A percentile compares a stretch with the other conserved stretches of the same genome.
These are phyloP conservation scores for Diadophis punctatus DNA, from an alignment of 2,113 vertebrate species.

Conservation along the genomic window DNA sequence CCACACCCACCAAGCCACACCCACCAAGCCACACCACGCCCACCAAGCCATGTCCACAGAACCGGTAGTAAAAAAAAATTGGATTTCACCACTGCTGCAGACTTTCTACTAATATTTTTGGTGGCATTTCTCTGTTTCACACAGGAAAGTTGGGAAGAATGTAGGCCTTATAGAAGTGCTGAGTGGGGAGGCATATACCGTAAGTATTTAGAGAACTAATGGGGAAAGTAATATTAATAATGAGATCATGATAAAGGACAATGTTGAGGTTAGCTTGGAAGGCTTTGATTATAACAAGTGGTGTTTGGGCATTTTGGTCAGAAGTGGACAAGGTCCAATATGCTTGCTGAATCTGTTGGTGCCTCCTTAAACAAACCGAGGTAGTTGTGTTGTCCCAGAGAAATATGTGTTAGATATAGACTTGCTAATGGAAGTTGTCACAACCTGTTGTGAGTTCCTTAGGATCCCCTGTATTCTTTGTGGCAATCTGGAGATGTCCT, in stretches of 20 bases:
- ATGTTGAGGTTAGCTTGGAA: not conserved
- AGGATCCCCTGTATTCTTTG: not conserved
- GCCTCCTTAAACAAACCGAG: not conserved
- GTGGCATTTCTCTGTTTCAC: not conserved
- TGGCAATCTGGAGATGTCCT: not conserved
- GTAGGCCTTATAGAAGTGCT: not conserved
- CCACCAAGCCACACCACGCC: too few species aligned
- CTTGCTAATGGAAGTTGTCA: not conserved
- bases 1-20: too few species aligned
- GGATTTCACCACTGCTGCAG: too few species aligned
- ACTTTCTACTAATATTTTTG: not conserved
- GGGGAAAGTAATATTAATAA: not conserved
- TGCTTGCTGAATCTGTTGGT: not conserved
- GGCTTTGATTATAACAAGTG: not conserved
- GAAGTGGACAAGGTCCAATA: not conserved
- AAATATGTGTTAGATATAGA: not conserved
- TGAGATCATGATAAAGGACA: not conserved
- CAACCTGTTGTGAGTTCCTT: not conserved
- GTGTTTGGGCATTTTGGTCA: not conserved
- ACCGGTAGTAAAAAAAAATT: too few species aligned
- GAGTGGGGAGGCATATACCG: not conserved
- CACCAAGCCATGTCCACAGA: too few species aligned
- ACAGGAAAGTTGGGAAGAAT: not conserved
- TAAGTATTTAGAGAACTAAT: not conserved
- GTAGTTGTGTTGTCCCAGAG: not conserved